These are phyloP conservation scores for Phacellophora camtschatica DNA, from an alignment of 30 jellyfish, hydroid and myxozoan species.

Conservation along the genomic window DNA sequence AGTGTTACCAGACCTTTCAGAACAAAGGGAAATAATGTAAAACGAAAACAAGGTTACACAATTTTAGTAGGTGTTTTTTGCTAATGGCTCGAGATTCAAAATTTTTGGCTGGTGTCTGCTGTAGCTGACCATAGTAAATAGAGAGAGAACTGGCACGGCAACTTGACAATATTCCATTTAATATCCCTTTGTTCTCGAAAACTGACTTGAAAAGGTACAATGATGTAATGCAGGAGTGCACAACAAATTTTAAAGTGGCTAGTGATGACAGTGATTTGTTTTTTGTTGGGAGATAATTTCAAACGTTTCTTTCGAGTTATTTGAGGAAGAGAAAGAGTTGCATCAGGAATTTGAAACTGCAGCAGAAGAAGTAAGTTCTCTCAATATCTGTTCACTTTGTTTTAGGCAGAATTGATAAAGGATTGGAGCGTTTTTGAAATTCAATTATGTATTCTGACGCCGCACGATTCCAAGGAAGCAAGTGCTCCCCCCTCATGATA, in stretches of 20 bases:
- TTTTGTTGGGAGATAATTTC: no score
- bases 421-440: constrained; percentile 8
- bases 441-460: no score
- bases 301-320: neutral
- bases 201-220: neutral
- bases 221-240: neutral
- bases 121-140: no score
- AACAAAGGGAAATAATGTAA: no score
- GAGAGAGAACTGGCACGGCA: neutral
- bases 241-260: neutral
- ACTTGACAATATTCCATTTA: neutral
- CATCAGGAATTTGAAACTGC: neutral
- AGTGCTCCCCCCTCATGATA: no score
- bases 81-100: no score
- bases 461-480: no score
- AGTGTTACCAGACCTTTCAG: no score
- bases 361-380: constrained; percentile 1
- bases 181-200: neutral
- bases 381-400: constrained; percentile 34
- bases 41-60: no score
- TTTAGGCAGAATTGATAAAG: constrained; percentile 13
- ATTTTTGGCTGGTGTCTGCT: no score
- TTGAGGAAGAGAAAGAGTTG: neutral
- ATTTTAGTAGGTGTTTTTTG: no score
- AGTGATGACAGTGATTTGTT: no score